Evolutionary conservation across 2,797 vertebrate species (phyloP).

Genomic region (Varecia variegata): DNA sequence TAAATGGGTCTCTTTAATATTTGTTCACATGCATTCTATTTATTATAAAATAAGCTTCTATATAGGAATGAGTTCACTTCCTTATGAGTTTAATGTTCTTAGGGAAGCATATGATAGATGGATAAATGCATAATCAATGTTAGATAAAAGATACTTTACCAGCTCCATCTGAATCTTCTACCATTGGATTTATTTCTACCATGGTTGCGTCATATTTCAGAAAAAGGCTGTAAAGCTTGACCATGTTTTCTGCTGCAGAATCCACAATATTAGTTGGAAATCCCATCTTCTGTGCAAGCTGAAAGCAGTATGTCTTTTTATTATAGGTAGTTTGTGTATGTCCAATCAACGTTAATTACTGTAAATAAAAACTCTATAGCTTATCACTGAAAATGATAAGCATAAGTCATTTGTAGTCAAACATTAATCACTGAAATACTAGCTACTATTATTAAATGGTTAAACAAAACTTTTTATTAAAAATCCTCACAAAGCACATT

Average conservation of each 20-base stretch:
- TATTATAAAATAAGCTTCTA: conserved; percentile 16
- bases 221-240: conserved; percentile 96
- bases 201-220: conserved; percentile 97
- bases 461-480: conserved; percentile 2
- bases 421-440: background rate
- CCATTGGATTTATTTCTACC: conserved; percentile 99
- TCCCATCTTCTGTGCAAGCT: conserved; percentile 97
- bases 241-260: conserved; percentile 96
- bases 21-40: background rate
- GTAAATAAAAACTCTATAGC: background rate
- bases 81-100: background rate
- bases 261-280: conserved; percentile 92
- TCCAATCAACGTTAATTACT: background rate
- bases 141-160: conserved; percentile 85
- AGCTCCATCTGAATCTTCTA: conserved; percentile 95
- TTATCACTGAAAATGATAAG: conserved; percentile 10
- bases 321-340: background rate
- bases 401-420: background rate
- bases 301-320: conserved; percentile 70
- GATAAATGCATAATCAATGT: background rate
- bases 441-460: background rate
- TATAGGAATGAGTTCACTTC: background rate
- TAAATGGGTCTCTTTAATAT: background rate
- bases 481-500: background rate
- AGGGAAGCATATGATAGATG: background rate